Evolutionary conservation across 2,888 invertebrate genomes (phyloP), one percentile per base, ranked within the genome.

Genomic region (Sminthurides aquaticus): DNA sequence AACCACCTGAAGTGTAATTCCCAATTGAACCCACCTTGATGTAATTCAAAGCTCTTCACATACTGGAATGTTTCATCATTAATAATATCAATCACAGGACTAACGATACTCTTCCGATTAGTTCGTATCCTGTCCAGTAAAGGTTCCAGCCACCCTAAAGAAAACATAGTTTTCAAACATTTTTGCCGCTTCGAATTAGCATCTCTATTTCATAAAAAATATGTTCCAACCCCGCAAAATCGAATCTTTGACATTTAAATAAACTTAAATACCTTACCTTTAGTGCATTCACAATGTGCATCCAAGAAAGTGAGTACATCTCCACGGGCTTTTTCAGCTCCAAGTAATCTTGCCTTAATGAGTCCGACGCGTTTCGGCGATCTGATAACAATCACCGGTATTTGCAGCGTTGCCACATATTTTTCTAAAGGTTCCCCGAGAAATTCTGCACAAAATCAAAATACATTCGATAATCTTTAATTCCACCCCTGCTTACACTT

Each of bases 11-110:
- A 85, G 77, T 96, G 96, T 20, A 99, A 81, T 73, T 93, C 89
- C 97, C 98, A 98, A 79, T 96, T 98, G 78, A 99, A 96, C 0
- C 94, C 97, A 2, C 98, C 99, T 90, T 95, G 95, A 76, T 97
- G 96, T 57, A 96, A 85, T 78, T 98, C 97, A 72, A 94, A 92
- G 67, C 91, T 91, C 76, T 94, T 90, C 1, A 89, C 89, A 78
- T 98, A 99, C 43, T 95, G 92, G 75, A 99, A 90, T 1, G 93
- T 94, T 75, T 97, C 91, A 76, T 98, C 95, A 68, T 92, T 93
- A 56, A 99, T 90, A 22, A 98, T 92, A 77, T 94, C 94, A 67
- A 94, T 94, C 0, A 93, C 88, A 0, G 93, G 93, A 75, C 89
- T 88, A 11, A 87, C 86, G 1, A 89, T 87, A 24, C 85, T 80